Evolutionary conservation across 2,797 vertebrate genomes (phyloP), one percentile per base, ranked within the genome.

Genomic region (Myotis daubentonii): DNA sequence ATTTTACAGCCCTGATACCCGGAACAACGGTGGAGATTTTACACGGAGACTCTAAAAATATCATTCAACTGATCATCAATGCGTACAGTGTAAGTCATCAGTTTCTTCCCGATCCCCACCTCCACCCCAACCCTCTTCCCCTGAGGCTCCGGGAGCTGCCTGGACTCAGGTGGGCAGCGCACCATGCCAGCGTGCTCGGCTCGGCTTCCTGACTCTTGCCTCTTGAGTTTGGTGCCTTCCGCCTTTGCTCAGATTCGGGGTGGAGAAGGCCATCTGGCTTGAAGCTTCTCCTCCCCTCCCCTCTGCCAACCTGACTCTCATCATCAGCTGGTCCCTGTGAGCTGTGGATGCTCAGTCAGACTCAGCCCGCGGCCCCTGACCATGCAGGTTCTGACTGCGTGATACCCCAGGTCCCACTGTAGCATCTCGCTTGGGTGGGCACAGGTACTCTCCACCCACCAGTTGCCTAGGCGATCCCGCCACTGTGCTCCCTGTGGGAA

Each of bases 11-110:
- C 0, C 98, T 99, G 93, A 99, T 99, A 92, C 99, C 99, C 65
- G 99, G 99, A 95, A 99, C 99, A 2, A 99, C 99, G 0, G 99
- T 99, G 49, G 99, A 99, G 97, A 99, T 99, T 98, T 98, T 99
- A 96, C 99, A 99, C 82, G 98, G 98, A 98, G 99, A 99, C 98
- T 99, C 99, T 30, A 99, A 99, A 98, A 99, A 99, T 90, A 99
- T 99, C 28, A 99, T 99, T n/a, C 99, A 99, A 79, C 98, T 99
- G 94, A 99, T 99, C 6, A 97, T 99, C 83, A 98, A 99, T 25
- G 99, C 99, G 0, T 99, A 99, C 97, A 99, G 98, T 0, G 99
- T 99, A 98, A 99, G 99, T 94, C 12, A 72, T 33, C 55, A 1
- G 0, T 84, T 60, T 15, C 33, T 76, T n/a, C 28, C 57, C 13